Percentiles rank a stretch among this genome's conserved stretches.
These are phyloP conservation scores for Megalops cyprinoides DNA, from an alignment of 2,797 vertebrate genomes.

Conservation along the genomic window DNA sequence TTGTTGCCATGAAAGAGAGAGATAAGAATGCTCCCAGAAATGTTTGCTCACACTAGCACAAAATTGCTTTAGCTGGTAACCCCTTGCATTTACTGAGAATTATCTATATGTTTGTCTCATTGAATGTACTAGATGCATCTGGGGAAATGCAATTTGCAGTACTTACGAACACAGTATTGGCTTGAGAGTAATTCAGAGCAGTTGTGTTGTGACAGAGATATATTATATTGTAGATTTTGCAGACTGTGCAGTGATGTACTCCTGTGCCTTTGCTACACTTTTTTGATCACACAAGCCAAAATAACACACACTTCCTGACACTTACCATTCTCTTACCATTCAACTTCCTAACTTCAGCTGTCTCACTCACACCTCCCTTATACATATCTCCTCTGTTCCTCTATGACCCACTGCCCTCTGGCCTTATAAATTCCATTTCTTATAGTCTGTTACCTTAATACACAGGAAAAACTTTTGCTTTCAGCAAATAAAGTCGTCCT, in stretches of 20 bases:
- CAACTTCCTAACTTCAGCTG: not conserved
- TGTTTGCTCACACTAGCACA: not conserved
- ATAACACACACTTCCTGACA: not conserved
- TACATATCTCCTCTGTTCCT: too few relatives aligned
- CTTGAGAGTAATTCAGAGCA: not conserved
- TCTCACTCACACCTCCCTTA: not conserved
- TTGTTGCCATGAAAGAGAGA: not conserved
- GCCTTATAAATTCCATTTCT: not conserved
- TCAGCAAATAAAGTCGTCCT: not conserved
- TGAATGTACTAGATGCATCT: not conserved
- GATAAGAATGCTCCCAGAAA: constrained; percentile 3
- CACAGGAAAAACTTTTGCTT: not conserved
- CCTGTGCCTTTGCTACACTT: not conserved
- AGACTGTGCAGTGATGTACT: not conserved
- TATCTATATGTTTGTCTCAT: not conserved
- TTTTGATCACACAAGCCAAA: not conserved
- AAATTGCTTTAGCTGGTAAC: not conserved
- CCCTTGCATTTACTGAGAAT: not conserved
- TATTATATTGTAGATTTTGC: not conserved
- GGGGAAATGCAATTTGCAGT: not conserved
- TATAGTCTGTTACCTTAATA: not conserved
- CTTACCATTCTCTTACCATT: not conserved
- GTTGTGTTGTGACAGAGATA: not conserved
- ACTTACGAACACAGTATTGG: not conserved
- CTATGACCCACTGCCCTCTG: too few relatives aligned